Evolutionary conservation across 1,140 invertebrate genomes (phyloP).

Genomic region (Nasonia giraulti): DNA sequence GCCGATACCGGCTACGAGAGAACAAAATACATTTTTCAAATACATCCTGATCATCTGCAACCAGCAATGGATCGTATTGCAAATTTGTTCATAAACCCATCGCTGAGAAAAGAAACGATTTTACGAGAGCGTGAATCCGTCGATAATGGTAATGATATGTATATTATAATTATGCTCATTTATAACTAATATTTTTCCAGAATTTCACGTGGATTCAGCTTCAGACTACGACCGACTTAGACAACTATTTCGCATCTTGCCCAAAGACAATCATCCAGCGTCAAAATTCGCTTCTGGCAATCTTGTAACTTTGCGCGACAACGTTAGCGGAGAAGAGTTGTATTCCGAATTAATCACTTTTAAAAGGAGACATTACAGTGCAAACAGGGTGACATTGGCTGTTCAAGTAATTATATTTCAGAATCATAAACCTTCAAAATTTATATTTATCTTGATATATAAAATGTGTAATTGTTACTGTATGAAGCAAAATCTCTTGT

Average conservation of each 20-base stretch:
- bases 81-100: slow-evolving; percentile 90
- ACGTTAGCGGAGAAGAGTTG: slow-evolving; percentile 79
- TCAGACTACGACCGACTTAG: slow-evolving; percentile 81
- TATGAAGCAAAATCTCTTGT: slow-evolving; percentile 18
- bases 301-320: slow-evolving; percentile 82
- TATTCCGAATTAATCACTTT: slow-evolving; percentile 84
- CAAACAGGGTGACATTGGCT: slow-evolving; percentile 90
- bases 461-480: too few relatives aligned
- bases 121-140: slow-evolving; percentile 92
- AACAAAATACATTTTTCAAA: slow-evolving; percentile 91
- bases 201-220: slow-evolving; percentile 84
- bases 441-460: too few relatives aligned
- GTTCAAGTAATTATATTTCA: slow-evolving; percentile 76
- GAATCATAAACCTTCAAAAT: background rate
- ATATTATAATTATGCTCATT: background rate
- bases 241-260: slow-evolving; percentile 82
- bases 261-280: slow-evolving; percentile 82
- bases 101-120: slow-evolving; percentile 90
- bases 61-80: slow-evolving; percentile 89
- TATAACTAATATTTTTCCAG: slow-evolving; percentile 66
- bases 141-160: slow-evolving; percentile 79
- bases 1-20: slow-evolving; percentile 88
- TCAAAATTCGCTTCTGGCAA: slow-evolving; percentile 90
- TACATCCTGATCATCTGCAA: slow-evolving; percentile 84
- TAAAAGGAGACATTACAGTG: slow-evolving; percentile 87